Evolutionary conservation across 1,140 invertebrate genomes (phyloP).

Genomic region (Schmidtea mediterranea): DNA sequence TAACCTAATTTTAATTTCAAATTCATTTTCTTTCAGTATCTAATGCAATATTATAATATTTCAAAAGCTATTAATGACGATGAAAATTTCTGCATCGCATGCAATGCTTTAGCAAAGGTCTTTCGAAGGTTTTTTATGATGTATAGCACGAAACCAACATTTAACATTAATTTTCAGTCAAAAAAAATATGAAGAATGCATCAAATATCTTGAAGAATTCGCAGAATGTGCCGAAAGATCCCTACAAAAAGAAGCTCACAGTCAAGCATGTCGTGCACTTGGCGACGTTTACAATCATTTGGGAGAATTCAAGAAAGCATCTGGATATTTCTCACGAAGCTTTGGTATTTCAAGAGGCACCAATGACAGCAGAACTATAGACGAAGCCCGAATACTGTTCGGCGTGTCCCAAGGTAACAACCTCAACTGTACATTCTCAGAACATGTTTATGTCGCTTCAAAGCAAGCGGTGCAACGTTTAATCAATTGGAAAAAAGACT

Average conservation of each 20-base stretch:
- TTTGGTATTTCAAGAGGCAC: slow-evolving; percentile 21
- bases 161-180: slow-evolving; percentile 12
- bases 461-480: too few relatives aligned
- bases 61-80: slow-evolving; percentile 14
- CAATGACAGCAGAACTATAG: slow-evolving; percentile 14
- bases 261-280: slow-evolving; percentile 21
- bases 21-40: slow-evolving; percentile 15
- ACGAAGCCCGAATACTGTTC: slow-evolving; percentile 18
- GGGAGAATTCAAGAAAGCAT: slow-evolving; percentile 22
- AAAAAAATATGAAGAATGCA: slow-evolving; percentile 19
- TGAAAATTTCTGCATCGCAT: slow-evolving; percentile 21
- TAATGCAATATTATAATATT: slow-evolving; percentile 17
- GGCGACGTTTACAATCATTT: slow-evolving; percentile 21
- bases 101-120: slow-evolving; percentile 23
- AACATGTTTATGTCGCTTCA: too few relatives aligned
- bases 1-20: too few relatives aligned
- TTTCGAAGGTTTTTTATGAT: slow-evolving; percentile 17
- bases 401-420: slow-evolving; percentile 21
- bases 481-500: too few relatives aligned
- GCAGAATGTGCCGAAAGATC: slow-evolving; percentile 20
- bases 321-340: slow-evolving; percentile 23
- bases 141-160: neutral
- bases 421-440: too few relatives aligned
- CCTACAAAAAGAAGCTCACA: slow-evolving; percentile 18
- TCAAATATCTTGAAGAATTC: slow-evolving; percentile 21